phyloP scores from a whole-genome alignment of 2,113 vertebrate species.

The Oxyura jamaicensis region DNA sequence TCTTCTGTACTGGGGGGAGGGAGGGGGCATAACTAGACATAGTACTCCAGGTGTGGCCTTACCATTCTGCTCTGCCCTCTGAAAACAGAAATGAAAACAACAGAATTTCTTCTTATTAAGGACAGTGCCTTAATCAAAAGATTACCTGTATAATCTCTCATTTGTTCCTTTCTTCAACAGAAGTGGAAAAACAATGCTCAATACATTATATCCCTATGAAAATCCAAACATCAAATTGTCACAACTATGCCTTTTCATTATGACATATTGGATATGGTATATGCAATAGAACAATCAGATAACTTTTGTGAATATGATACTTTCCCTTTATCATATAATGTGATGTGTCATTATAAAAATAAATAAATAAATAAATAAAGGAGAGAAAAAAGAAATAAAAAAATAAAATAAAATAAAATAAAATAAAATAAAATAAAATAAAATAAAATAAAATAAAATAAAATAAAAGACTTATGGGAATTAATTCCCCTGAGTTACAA shows the following conservation, averaged over 20 bases:
- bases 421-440: background rate
- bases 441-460: background rate
- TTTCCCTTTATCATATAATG: background rate
- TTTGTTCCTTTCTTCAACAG: background rate
- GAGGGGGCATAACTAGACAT: background rate
- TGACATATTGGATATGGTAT: background rate
- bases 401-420: background rate
- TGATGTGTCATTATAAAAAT: background rate
- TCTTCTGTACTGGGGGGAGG: background rate
- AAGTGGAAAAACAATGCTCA: background rate
- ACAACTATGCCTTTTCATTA: background rate
- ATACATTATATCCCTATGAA: background rate
- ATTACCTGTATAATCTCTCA: background rate
- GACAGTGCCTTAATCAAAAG: background rate
- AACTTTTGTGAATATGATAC: background rate
- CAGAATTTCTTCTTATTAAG: background rate
- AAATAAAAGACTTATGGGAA: background rate
- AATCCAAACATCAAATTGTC: background rate
- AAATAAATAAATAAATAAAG: too few relatives aligned
- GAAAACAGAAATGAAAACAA: background rate
- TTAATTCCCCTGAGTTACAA: background rate
- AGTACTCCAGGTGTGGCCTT: background rate
- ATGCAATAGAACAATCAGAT: background rate
- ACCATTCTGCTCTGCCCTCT: background rate
- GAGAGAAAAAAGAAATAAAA: background rate